These are phyloP conservation scores for Drosophila punjabiensis DNA, from an alignment of 1,140 invertebrate species.

Conservation along the genomic window DNA sequence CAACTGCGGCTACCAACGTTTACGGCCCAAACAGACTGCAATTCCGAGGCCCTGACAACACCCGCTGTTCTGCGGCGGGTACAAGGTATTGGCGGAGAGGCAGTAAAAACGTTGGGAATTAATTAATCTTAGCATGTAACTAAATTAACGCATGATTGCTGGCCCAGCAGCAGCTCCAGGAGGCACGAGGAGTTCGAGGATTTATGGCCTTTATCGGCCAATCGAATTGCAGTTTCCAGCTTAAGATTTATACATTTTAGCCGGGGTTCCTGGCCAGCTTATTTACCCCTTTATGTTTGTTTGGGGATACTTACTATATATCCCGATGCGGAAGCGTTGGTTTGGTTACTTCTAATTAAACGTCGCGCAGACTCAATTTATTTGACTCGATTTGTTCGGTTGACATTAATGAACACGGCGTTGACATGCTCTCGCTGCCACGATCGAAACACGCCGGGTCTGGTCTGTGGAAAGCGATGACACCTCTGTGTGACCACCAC, in stretches of 20 bases:
- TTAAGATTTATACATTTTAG: constrained; percentile 72
- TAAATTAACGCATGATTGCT: constrained; percentile 82
- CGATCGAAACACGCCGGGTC: constrained; percentile 42
- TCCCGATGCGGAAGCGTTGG: constrained; percentile 63
- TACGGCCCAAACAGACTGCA: constrained; percentile 22
- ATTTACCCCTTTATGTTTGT: constrained; percentile 2
- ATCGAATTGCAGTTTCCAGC: constrained; percentile 72
- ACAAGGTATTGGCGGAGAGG: constrained; percentile 7
- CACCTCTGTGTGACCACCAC: constrained; percentile 62
- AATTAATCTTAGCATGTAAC: constrained; percentile 82
- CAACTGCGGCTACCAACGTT: constrained; percentile 40
- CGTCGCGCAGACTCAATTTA: constrained; percentile 70
- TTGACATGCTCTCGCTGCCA: constrained; percentile 73
- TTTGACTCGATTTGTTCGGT: constrained; percentile 66
- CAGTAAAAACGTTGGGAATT: constrained; percentile 75
- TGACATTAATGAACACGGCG: constrained; percentile 78
- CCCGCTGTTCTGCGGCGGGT: constrained; percentile 56
- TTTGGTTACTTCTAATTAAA: constrained; percentile 66
- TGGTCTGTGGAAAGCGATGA: constrained; percentile 49
- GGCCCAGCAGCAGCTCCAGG: constrained; percentile 45
- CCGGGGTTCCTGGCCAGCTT: constrained; percentile 20
- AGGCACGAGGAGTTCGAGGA: constrained; percentile 49
- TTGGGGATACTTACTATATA: not conserved
- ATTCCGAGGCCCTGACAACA: constrained; percentile 63
- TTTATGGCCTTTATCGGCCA: constrained; percentile 79